Evolutionary conservation across 2,888 invertebrate species (phyloP).

Genomic region (Schizotus pectinicornis): DNA sequence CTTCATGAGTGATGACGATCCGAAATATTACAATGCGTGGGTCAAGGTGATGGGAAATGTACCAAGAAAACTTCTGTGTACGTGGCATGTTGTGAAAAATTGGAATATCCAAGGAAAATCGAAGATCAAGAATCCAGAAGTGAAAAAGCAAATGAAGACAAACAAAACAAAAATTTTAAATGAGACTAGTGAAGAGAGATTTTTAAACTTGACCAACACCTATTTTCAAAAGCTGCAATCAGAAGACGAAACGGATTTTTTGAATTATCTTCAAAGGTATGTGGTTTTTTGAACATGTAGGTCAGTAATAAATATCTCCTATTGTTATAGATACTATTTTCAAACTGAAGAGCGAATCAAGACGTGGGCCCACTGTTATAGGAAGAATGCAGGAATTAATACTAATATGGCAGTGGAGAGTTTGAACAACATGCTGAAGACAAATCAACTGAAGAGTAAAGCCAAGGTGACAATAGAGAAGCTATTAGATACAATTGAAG

Average conservation of each 20-base stretch:
- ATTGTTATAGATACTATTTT: too few species aligned
- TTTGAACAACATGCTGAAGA: too few species aligned
- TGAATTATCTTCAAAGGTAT: conserved; percentile 32
- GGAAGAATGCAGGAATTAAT: too few species aligned
- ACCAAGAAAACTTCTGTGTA: conserved; percentile 33
- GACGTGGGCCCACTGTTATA: too few species aligned
- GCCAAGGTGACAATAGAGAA: too few species aligned
- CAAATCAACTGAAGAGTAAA: too few species aligned
- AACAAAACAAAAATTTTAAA: conserved; percentile 33
- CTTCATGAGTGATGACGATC: conserved; percentile 34
- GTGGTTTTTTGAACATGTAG: too few species aligned
- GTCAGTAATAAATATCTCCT: too few species aligned
- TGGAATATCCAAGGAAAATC: conserved; percentile 34
- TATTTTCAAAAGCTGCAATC: conserved; percentile 33
- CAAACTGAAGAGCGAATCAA: too few species aligned
- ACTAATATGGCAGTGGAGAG: too few species aligned
- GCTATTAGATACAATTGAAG: too few species aligned
- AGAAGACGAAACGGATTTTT: conserved; percentile 29
- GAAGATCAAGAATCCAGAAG: conserved; percentile 25
- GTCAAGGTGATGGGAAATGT: conserved; percentile 24
- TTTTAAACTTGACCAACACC: conserved; percentile 20
- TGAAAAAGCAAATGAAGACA: conserved; percentile 25
- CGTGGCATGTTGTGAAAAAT: conserved; percentile 37
- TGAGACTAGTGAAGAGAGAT: conserved; percentile 25
- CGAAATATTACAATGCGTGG: conserved; percentile 32